Base-by-base conservation (phyloP, 2,797 vertebrate species). In the Bufotes viridis region DNA sequence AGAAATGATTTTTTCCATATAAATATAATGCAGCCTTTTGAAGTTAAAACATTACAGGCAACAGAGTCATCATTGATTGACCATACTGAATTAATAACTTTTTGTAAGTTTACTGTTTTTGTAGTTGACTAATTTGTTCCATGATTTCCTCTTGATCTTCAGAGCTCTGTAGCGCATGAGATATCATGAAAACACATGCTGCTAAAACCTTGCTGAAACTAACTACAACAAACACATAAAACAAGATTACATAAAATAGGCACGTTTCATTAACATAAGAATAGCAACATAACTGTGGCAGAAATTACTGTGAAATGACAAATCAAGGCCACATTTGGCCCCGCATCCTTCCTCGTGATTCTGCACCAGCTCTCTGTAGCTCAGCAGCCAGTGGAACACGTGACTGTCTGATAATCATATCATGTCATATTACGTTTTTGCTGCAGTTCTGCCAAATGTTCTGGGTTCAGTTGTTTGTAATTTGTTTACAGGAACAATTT, bases 401-500 rank as follows among this genome's bases (percentile, higher is more conserved):
- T 81, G 78, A 81, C n/a, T 51, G 55, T 69, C 63, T 80, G 42
- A 74, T 85, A 55, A 76, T 89, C 70, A 81, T 57, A 81, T 86
- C 75, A 65, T 69, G 34, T 51, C 78, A 89, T 86, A 86, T 86
- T 89, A 69, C 18, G 60, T 82, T 78, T 81, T 81, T 26, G 60
- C 55, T 88, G 24, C 57, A 63, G 42, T 58, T 78, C 69, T 82
- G 58, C 79, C 84, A 89, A 89, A 67, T 61, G 60, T 76, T 82
- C 79, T 58, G 60, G 51, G 84, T 86, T 86, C 84, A 69, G 49
- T 81, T 86, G 84, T 76, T 82, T 86, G 60, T 89, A 82, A 75
- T 89, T 78, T 86, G 79, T 86, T 86, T 89, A 69, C 70, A 78
- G 84, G 84, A 86, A 86, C 84, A 86, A 89, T 89, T 82, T 89